Conservation (phyloP, 2,888 invertebrate species). For the Diarsia brunnea region DNA sequence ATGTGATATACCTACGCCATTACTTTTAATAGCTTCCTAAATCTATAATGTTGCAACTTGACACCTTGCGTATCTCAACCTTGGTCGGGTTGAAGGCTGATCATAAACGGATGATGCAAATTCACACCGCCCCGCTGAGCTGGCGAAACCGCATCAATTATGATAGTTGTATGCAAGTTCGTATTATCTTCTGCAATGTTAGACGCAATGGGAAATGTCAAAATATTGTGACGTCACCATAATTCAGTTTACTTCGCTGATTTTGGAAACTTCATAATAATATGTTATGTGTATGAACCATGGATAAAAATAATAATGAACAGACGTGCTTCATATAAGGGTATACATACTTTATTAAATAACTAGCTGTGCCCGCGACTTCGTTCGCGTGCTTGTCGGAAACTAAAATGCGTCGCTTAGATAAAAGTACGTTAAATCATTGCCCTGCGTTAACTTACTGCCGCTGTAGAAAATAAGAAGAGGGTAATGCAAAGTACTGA, state of each 20-base stretch:
- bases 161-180: slow-evolving; percentile 54
- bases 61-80: slow-evolving; percentile 32
- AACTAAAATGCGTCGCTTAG: too few relatives aligned
- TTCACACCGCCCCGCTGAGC: slow-evolving; percentile 39
- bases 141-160: slow-evolving; percentile 52
- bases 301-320: neutral
- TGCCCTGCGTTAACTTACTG: too few relatives aligned
- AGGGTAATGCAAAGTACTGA: too few relatives aligned
- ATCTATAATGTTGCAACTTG: slow-evolving; percentile 33
- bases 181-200: slow-evolving; percentile 48
- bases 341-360: too few relatives aligned
- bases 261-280: neutral
- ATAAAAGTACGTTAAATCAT: too few relatives aligned
- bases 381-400: too few relatives aligned
- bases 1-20: slow-evolving; percentile 16
- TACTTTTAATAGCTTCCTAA: slow-evolving; percentile 31
- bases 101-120: slow-evolving; percentile 60
- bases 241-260: neutral
- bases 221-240: slow-evolving; percentile 35
- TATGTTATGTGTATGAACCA: too few relatives aligned
- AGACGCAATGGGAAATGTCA: slow-evolving; percentile 41
- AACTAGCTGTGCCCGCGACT: too few relatives aligned
- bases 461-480: too few relatives aligned
- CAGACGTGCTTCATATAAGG: too few relatives aligned
- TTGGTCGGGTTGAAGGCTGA: slow-evolving; percentile 52